These are phyloP conservation scores for Porites divaricata DNA, from an alignment of 92 coral and sea anemone species.

Conservation along the genomic window DNA sequence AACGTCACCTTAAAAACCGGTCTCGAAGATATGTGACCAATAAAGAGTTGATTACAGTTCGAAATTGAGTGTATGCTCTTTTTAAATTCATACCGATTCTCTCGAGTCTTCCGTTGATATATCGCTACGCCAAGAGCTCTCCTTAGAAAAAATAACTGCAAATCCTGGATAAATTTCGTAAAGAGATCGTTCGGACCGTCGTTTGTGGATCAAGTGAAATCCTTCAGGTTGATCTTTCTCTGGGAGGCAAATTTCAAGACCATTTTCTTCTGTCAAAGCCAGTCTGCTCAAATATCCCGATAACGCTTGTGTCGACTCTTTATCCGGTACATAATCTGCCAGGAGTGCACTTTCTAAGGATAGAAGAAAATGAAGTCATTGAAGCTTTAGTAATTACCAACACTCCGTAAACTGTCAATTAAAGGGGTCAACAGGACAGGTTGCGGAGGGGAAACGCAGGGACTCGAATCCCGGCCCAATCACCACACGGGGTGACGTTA, in stretches of 20 bases:
- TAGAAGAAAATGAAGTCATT: background rate
- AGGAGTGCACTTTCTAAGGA: background rate
- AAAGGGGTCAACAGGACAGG: too few relatives aligned
- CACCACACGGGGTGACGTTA: too few relatives aligned
- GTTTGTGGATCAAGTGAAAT: constrained; percentile 27
- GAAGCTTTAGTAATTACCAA: too few relatives aligned
- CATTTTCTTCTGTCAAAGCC: constrained; percentile 7
- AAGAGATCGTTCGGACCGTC: constrained; percentile 18
- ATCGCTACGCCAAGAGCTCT: constrained; percentile 28
- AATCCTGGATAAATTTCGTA: background rate
- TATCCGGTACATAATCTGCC: constrained; percentile 18
- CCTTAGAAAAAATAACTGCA: constrained; percentile 18
- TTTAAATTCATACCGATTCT: constrained; percentile 20
- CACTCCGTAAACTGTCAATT: too few relatives aligned
- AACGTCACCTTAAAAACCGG: too few relatives aligned
- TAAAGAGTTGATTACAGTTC: too few relatives aligned
- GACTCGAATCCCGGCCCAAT: too few relatives aligned
- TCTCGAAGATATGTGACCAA: too few relatives aligned
- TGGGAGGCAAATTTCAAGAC: constrained; percentile 8
- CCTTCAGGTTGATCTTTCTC: constrained; percentile 5
- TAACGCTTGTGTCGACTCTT: background rate
- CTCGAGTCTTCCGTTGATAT: background rate
- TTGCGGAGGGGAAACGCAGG: too few relatives aligned
- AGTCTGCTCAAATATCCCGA: constrained; percentile 13
- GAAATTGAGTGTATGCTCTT: too few relatives aligned